Conservation (phyloP, 53 echinoderm and acorn worm species). For the Stichopus horrens region DNA sequence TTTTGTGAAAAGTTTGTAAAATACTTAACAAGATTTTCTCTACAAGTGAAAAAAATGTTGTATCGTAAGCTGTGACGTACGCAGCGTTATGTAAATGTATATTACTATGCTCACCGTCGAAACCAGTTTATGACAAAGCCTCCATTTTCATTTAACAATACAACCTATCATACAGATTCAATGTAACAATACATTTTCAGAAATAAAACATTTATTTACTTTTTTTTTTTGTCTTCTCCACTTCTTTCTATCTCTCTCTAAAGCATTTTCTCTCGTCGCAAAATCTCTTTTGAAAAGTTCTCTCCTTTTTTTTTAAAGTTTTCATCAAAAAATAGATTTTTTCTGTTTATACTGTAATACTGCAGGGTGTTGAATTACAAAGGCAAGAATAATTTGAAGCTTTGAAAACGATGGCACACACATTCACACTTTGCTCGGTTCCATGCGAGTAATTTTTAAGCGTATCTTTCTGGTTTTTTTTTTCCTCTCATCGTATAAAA, state of each 20-base stretch:
- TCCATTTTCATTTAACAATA: no score
- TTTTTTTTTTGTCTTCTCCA: neutral
- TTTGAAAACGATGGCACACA: conserved; percentile 9
- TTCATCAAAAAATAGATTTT: conserved; percentile 9
- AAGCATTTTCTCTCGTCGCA: neutral
- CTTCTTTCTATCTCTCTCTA: neutral
- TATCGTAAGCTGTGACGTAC: no score
- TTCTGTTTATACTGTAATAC: neutral
- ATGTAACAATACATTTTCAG: neutral
- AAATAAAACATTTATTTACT: neutral
- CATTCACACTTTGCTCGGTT: neutral
- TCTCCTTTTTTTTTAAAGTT: neutral
- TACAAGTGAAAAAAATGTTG: no score
- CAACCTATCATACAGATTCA: neutral
- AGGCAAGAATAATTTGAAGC: conserved; percentile 10
- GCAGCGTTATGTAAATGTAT: no score
- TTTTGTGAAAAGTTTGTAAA: no score
- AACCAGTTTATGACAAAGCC: no score
- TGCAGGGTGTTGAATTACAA: conserved; percentile 18
- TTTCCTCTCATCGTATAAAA: neutral
- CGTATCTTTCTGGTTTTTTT: neutral
- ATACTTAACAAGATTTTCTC: no score
- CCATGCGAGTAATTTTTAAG: neutral
- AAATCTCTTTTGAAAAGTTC: neutral
- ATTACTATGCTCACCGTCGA: no score